Evolutionary conservation across 2,797 vertebrate species (phyloP), one percentile per base, ranked within the genome.

Genomic region (Rhynchotus rufescens): DNA sequence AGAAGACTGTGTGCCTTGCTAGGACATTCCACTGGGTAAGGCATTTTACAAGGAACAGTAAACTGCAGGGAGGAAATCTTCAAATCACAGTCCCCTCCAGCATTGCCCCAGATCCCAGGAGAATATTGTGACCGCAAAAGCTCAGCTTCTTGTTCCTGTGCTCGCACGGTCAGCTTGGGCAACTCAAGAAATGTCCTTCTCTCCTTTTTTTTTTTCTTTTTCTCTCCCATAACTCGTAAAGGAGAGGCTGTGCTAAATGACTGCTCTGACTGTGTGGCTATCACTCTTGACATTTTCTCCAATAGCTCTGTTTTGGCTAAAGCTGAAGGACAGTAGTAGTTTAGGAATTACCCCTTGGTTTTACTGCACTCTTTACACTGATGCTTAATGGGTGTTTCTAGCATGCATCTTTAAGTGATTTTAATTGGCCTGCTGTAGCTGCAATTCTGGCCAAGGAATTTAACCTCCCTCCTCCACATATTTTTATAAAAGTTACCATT

Each of bases 371-470:
- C 5, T 68, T 51, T 68, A 3, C 12, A 25, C 12, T 28, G 60
- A 68, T 8, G 21, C 19, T 34, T 68, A 34, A 32, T 49, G 62
- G 17, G 16, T 6, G 28, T 80, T 89, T 87, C 21, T 85, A 74
- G 32, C 1, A 0, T 14, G 26, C 59, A 2, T 40, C 17, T 62
- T 86, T 47, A 60, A 40, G 3, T 23, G 1, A 30, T 54, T 89
- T 92, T 72, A 83, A 62, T 6, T 78, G 54, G 49, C 30, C 60
- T 88, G 28, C 44, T 86, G 26, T 92, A 74, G 36, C 20, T 76
- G 64, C 28, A 76, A 86, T 52, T 71, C 7, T 3, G 1, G 1
- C 42, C 44, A 62, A 32, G 34, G 11, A 81, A 76, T 84, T 79
- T 74, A 54, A 20, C 40, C 62, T 34, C 23, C 44, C 81, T 32